Percentiles rank a stretch among this genome's conserved stretches.
Evolutionary conservation across 2,113 vertebrate genomes (phyloP).

Genomic region (Dipodomys spectabilis): DNA sequence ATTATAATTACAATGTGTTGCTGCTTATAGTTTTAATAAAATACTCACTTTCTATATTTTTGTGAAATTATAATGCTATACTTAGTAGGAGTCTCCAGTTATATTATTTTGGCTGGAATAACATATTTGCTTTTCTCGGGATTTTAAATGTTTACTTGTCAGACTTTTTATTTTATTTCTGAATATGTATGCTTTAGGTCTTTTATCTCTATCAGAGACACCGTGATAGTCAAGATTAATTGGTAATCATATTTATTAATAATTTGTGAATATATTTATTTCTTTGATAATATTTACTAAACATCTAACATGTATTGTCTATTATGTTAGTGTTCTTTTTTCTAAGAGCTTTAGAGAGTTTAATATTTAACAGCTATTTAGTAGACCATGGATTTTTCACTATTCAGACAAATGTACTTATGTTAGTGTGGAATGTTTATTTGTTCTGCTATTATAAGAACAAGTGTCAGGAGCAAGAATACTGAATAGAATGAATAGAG

Average conservation of each 20-base stretch:
- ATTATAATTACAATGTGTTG: neutral
- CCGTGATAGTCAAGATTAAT: neutral
- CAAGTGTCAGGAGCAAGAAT: neutral
- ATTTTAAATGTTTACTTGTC: conserved; percentile 38
- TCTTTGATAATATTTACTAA: conserved; percentile 40
- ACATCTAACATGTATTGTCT: neutral
- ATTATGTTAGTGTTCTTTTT: neutral
- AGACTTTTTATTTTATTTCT: neutral
- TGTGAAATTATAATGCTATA: conserved; percentile 2
- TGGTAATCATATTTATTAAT: conserved; percentile 29
- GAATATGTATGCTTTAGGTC: neutral
- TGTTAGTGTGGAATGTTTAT: neutral
- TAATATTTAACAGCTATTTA: conserved; percentile 21
- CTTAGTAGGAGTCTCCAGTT: conserved; percentile 20
- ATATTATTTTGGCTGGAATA: neutral
- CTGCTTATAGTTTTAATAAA: neutral
- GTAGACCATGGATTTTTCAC: neutral
- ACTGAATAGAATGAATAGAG: neutral
- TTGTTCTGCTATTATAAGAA: neutral
- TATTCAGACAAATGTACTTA: neutral
- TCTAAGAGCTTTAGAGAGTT: neutral
- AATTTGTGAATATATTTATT: neutral
- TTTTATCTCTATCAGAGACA: conserved; percentile 17
- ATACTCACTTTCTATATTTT: neutral
- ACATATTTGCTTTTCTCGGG: conserved; percentile 22